These are phyloP conservation scores for Rhynchotus rufescens DNA, from an alignment of 2,797 vertebrate species.

Conservation along the genomic window DNA sequence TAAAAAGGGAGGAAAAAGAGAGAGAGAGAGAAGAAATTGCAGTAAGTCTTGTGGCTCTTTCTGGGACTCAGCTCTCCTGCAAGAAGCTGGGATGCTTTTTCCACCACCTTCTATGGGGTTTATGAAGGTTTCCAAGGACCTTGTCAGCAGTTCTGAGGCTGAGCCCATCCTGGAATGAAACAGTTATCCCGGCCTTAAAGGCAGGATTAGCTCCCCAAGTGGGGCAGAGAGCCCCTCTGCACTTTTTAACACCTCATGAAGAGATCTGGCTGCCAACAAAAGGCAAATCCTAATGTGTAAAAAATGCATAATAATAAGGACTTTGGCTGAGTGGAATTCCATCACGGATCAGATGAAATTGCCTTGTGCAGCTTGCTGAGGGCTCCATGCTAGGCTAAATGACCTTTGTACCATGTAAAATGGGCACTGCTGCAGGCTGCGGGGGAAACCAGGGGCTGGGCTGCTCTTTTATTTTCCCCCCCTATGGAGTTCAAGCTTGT, in stretches of 20 bases:
- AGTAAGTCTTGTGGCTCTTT: not conserved
- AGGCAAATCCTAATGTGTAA: slow-evolving; percentile 77
- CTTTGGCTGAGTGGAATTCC: slow-evolving; percentile 71
- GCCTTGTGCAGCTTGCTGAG: slow-evolving; percentile 69
- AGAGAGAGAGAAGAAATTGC: not conserved
- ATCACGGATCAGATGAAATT: slow-evolving; percentile 72
- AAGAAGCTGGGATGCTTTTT: not conserved
- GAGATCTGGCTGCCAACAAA: slow-evolving; percentile 75
- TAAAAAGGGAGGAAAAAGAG: too few relatives aligned
- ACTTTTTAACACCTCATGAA: slow-evolving; percentile 79
- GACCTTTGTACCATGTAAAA: slow-evolving; percentile 71
- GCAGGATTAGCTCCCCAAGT: slow-evolving; percentile 71
- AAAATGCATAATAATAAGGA: slow-evolving; percentile 77
- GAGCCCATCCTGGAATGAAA: slow-evolving; percentile 56
- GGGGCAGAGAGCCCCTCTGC: slow-evolving; percentile 82
- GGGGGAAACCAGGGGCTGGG: slow-evolving; percentile 36
- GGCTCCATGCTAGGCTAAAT: slow-evolving; percentile 66
- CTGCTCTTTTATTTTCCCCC: slow-evolving; percentile 64
- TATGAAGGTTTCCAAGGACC: slow-evolving; percentile 27
- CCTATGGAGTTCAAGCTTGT: slow-evolving; percentile 61
- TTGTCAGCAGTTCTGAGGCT: slow-evolving; percentile 55
- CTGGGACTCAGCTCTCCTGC: not conserved
- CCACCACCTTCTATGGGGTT: not conserved
- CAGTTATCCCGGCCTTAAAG: slow-evolving; percentile 70
- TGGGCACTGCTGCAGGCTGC: slow-evolving; percentile 58